These are phyloP conservation scores for Origma solitaria DNA, from an alignment of 2,113 vertebrate species.

Conservation along the genomic window DNA sequence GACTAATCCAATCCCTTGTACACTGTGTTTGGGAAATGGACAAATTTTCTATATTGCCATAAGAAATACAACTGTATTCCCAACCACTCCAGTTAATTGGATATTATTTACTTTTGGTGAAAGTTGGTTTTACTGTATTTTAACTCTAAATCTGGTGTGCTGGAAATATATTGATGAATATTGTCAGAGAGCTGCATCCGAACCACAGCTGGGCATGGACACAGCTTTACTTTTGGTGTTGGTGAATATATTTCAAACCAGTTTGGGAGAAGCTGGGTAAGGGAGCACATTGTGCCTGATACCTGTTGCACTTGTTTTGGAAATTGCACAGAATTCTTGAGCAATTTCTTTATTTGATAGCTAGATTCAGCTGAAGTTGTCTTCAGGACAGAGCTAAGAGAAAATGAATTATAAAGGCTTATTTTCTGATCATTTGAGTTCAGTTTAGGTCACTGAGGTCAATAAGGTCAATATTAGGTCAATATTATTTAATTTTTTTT, in stretches of 20 bases:
- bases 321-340: not conserved
- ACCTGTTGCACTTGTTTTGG: not conserved
- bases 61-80: not conserved
- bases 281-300: not conserved
- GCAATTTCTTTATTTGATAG: not conserved
- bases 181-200: not conserved
- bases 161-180: not conserved
- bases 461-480: not conserved
- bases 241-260: not conserved
- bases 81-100: not conserved
- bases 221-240: not conserved
- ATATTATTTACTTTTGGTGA: not conserved
- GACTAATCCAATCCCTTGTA: not conserved
- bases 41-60: not conserved
- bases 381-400: not conserved
- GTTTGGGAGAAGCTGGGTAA: not conserved
- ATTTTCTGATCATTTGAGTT: not conserved
- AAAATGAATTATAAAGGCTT: not conserved
- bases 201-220: fast-evolving
- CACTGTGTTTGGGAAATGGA: not conserved
- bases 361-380: not conserved
- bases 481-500: not conserved
- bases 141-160: not conserved
- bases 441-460: not conserved
- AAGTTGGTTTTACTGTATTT: not conserved